Base-by-base conservation (phyloP, 2,888 invertebrate genomes). In the Falcaria lacertinaria region DNA sequence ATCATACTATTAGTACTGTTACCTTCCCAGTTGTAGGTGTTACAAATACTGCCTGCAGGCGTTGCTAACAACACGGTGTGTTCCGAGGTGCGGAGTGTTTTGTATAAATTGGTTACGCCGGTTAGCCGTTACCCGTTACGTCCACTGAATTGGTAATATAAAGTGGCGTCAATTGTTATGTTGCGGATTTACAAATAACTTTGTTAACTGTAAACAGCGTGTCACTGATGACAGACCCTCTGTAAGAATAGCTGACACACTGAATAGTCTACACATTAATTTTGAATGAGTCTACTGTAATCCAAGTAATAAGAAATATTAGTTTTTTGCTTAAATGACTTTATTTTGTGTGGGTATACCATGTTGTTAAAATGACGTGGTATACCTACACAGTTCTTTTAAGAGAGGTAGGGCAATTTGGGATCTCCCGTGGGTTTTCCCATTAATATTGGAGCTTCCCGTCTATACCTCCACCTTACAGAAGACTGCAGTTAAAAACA, bases 21-120 rank as follows among this genome's bases (percentile, higher is more conserved):
- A 52, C 60, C 63, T 61, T 62, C 63, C 56, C 63, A 62, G 63
- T 57, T 72, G 69, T 54, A 70, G 70, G 76, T 80, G 80, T 76
- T 78, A 74, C 74, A 68, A 74, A 77, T 72, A 69, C 61, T 62
- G 69, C 76, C 80, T 60, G 51, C 48, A 61, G 75, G 62, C 50
- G 47, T 48, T 47, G 62, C 60, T 77, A 78, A 75, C 78, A 75
- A 78, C 74, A 73, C 70, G 60, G 57, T 51, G 52, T 69, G 66
- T 67, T 52, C 46, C 28, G 15, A 32, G 39, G 36, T 40, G 40
- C 36, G 39, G 37, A 49, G 63, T 69, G 71, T 73, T 66, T 67
- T 65, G 64, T 75, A 72, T 73, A 70, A 75, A 77, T 79, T 72
- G 71, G 69, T 69, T 71, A 64, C 66, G 68, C 66, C 68, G 68